Percentiles rank a stretch among this genome's conserved stretches.
phyloP scores from a whole-genome alignment of 2,113 vertebrate species.

The Gymnorhina tibicen region DNA sequence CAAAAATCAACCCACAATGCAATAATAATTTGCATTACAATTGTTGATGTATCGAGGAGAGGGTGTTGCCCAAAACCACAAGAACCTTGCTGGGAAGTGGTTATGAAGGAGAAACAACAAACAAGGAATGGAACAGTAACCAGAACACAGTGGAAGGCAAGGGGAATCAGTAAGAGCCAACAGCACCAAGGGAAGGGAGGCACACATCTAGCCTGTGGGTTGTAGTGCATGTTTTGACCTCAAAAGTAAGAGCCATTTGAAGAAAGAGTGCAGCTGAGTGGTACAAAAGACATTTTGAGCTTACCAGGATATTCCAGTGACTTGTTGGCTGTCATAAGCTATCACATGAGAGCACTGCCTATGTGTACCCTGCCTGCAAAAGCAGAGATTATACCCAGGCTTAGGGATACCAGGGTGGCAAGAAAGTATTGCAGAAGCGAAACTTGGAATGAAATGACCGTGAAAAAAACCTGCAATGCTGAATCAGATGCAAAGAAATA shows the following conservation, averaged over 20 bases:
- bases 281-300: not conserved
- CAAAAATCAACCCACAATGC: not conserved
- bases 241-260: not conserved
- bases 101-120: not conserved
- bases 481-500: not conserved
- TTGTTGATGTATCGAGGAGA: not conserved
- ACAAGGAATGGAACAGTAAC: accelerated
- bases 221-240: not conserved
- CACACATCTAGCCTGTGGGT: too few relatives aligned
- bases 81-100: not conserved
- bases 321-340: not conserved
- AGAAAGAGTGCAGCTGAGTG: not conserved
- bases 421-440: not conserved
- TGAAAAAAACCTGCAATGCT: not conserved
- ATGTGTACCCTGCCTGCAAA: not conserved
- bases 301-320: not conserved
- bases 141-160: not conserved
- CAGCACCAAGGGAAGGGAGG: not conserved
- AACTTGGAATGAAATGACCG: not conserved
- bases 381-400: not conserved
- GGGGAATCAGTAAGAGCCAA: not conserved
- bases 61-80: not conserved
- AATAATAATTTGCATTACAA: not conserved
- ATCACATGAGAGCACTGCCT: not conserved
- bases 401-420: not conserved